Evolutionary conservation across 2,888 invertebrate species (phyloP).

Genomic region (Drosophila pseudotalamancana): DNA sequence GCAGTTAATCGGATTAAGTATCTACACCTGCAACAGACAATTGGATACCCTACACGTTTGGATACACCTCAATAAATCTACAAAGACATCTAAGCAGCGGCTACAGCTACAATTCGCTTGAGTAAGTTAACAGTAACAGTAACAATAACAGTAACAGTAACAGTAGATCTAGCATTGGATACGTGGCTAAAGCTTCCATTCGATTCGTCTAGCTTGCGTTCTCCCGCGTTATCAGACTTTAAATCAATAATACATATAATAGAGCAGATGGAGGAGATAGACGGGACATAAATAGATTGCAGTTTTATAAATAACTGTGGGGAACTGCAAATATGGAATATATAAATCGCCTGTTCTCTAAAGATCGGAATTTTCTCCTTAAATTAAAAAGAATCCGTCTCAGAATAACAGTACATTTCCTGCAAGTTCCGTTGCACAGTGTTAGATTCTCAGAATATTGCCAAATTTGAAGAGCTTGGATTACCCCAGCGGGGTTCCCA

Average conservation of each 20-base stretch:
- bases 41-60: conserved; percentile 70
- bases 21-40: conserved; percentile 59
- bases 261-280: conserved; percentile 6
- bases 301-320: conserved; percentile 18
- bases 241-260: conserved; percentile 6
- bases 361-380: neutral
- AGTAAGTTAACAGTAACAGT: conserved; percentile 62
- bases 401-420: neutral
- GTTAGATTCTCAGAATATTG: conserved; percentile 25
- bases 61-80: conserved; percentile 38
- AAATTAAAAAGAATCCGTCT: neutral
- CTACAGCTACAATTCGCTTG: conserved; percentile 64
- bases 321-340: neutral
- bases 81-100: conserved; percentile 46
- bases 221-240: conserved; percentile 10
- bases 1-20: conserved; percentile 68
- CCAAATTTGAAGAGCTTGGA: conserved; percentile 33
- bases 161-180: conserved; percentile 8
- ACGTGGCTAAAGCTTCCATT: conserved; percentile 23
- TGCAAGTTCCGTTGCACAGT: neutral
- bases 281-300: conserved; percentile 19
- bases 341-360: neutral
- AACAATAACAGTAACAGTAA: no score
- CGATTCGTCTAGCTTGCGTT: neutral
- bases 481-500: conserved; percentile 39